Conservation (phyloP, 1,140 invertebrate species). For the Andricus grossulariae region DNA sequence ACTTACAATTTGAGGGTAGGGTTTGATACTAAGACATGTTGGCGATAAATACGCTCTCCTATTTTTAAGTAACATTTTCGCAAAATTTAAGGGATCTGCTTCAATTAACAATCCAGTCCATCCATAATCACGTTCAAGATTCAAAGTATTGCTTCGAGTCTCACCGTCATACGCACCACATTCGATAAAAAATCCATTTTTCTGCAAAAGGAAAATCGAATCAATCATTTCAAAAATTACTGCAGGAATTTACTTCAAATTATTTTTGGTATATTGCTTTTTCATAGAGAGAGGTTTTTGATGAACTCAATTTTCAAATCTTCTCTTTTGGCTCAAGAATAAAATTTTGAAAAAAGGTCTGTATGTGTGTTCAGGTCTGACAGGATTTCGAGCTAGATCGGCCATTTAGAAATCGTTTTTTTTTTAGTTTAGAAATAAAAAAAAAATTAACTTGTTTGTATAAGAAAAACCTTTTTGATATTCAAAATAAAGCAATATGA, state of each 20-base stretch:
- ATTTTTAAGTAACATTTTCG: conserved; percentile 69
- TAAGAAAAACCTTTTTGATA: no score
- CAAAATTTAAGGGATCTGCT: conserved; percentile 76
- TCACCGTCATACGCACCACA: conserved; percentile 77
- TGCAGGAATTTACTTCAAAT: not conserved
- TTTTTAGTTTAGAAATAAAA: no score
- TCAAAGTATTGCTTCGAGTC: conserved; percentile 75
- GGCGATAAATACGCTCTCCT: conserved; percentile 71
- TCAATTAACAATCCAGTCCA: conserved; percentile 78
- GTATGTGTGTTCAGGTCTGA: no score
- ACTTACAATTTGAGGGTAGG: conserved; percentile 71
- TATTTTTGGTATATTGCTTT: not conserved
- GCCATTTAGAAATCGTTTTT: no score
- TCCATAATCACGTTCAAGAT: conserved; percentile 69
- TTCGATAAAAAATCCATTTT: conserved; percentile 77
- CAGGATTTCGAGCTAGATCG: no score
- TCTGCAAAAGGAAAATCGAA: conserved; percentile 57
- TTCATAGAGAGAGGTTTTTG: no score
- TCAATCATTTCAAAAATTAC: not conserved
- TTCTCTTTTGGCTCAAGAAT: no score
- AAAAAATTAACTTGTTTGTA: no score
- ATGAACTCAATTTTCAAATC: no score
- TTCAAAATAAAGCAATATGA: no score
- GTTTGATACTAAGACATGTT: conserved; percentile 70
- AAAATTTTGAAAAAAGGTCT: no score